Evolutionary conservation across 2,113 vertebrate species (phyloP), one percentile per base, ranked within the genome.

Genomic region (Aphelocoma coerulescens): DNA sequence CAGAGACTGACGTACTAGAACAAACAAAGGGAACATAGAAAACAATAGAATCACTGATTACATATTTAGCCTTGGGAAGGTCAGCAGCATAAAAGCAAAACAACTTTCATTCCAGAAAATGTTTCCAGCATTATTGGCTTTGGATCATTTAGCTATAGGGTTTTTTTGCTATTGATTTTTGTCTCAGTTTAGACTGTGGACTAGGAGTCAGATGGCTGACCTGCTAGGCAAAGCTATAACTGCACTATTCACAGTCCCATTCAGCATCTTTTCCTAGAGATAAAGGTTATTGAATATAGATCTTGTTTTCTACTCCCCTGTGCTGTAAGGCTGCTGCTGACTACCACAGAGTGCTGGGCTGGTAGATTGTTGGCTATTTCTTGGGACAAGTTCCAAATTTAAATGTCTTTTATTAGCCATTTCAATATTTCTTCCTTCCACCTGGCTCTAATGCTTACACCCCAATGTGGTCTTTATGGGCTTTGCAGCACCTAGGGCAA

Each of bases 81-180:
- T 92, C 90, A 88, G 72, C 35, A 71, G 44, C 44, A 88, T 83
- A 94, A 95, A 91, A 88, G 13, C 62, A 95, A 90, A 94, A 67
- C 63, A 83, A 90, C 92, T 93, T 96, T 78, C 37, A 92, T 91
- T 95, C 39, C 93, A 97, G 96, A 95, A 98, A 94, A 95, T 88
- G 62, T 87, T 96, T 91, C 88, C 82, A 96, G 96, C 63, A 88
- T 96, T 92, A 96, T 91, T 91, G 95, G 88, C 75, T 97, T 97
- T 96, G 86, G 80, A 97, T 97, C 95, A 83, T 93, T 78, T 92
- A 94, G 95, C 97, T 97, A 79, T 88, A 96, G 95, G 49, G 37
- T 4, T 2, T n/a, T 75, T 93, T 91, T 97, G 82, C 93, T 97
- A 97, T 97, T 96, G 86, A 97, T 96, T 92, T 94, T 90, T 61